phyloP scores from a whole-genome alignment of 2,888 invertebrate species.

The Antheraea assamensis region DNA sequence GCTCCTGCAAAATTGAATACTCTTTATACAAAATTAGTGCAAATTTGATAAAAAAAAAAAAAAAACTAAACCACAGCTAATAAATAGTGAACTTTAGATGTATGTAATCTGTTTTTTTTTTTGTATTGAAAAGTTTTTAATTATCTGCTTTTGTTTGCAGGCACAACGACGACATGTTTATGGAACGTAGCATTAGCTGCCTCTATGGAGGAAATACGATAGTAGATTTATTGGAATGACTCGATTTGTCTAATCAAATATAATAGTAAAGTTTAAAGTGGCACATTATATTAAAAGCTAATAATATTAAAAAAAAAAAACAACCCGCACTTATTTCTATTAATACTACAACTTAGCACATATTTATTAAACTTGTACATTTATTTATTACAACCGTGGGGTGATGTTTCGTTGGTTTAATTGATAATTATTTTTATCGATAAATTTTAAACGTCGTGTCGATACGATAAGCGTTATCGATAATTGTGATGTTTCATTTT shows the following conservation, averaged over 20 bases:
- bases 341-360: conserved; percentile 4
- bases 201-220: conserved; percentile 19
- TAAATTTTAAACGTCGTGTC: neutral
- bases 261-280: conserved; percentile 27
- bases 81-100: no score
- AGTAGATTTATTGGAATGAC: conserved; percentile 43
- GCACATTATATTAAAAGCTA: conserved; percentile 34
- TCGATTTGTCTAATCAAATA: conserved; percentile 29
- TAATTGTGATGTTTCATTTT: conserved; percentile 6
- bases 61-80: no score
- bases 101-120: no score
- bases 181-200: neutral
- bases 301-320: conserved; percentile 9
- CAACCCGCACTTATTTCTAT: conserved; percentile 23
- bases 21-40: no score
- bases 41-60: no score
- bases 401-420: conserved; percentile 28
- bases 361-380: neutral
- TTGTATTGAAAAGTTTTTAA: no score
- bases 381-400: conserved; percentile 32
- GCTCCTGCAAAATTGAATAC: no score
- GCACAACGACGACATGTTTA: neutral
- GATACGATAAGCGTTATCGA: neutral
- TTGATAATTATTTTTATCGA: neutral
- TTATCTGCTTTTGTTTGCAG: no score